These are phyloP conservation scores for Glandiceps talaboti DNA, from an alignment of 53 echinoderm and acorn worm genomes.

Conservation along the genomic window DNA sequence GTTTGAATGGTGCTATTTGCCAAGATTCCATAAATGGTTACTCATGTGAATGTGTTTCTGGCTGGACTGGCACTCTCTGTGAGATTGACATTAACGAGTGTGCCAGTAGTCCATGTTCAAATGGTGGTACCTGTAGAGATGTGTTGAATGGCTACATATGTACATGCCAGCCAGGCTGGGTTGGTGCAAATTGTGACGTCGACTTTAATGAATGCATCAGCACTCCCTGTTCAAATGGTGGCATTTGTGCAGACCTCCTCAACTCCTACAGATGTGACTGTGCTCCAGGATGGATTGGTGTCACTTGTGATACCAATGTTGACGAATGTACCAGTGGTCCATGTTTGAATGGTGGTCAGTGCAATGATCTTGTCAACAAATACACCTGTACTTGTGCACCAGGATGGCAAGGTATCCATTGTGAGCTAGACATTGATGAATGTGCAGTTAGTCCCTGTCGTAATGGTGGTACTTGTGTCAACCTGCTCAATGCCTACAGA, in stretches of 20 bases:
- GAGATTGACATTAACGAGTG: neutral
- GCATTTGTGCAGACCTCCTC: constrained; percentile 14
- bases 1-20: constrained; percentile 37
- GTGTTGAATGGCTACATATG: neutral
- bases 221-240: constrained; percentile 27
- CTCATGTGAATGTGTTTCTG: neutral
- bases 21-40: constrained; percentile 11
- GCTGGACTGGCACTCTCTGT: neutral
- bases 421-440: constrained; percentile 18
- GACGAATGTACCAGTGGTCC: neutral
- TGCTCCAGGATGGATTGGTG: constrained; percentile 17
- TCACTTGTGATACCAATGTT: constrained; percentile 7
- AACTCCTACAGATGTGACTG: constrained; percentile 24
- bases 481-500: neutral
- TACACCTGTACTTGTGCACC: constrained; percentile 40
- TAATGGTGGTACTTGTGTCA: neutral
- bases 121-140: neutral
- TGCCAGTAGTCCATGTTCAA: neutral
- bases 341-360: neutral
- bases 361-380: neutral
- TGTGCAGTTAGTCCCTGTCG: neutral
- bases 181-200: neutral
- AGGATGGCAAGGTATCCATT: constrained; percentile 37
- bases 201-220: constrained; percentile 23
- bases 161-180: neutral